These are phyloP conservation scores for Mythimna vitellina DNA, from an alignment of 2,888 invertebrate species.

Conservation along the genomic window DNA sequence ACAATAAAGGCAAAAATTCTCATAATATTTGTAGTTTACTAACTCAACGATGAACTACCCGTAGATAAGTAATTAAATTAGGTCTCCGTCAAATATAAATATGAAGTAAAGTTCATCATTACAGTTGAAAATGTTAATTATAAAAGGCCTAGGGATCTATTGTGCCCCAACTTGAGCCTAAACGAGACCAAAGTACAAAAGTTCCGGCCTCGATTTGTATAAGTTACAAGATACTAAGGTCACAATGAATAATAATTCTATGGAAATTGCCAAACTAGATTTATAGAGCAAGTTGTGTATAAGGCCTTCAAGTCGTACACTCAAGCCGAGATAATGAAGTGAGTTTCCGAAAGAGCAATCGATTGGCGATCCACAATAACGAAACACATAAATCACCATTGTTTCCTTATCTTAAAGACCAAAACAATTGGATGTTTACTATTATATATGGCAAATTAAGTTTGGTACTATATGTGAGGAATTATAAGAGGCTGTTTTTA, in stretches of 20 bases:
- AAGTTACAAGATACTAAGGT: slow-evolving; percentile 45
- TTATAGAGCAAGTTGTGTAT: slow-evolving; percentile 50
- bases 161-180: slow-evolving; percentile 19
- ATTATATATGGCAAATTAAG: slow-evolving; percentile 33
- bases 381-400: slow-evolving; percentile 66
- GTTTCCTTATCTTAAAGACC: slow-evolving; percentile 58
- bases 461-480: slow-evolving; percentile 1
- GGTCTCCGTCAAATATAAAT: not conserved
- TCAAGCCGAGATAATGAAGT: slow-evolving; percentile 50
- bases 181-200: slow-evolving; percentile 40
- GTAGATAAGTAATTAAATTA: not conserved
- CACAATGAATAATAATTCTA: slow-evolving; percentile 57
- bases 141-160: slow-evolving; percentile 14
- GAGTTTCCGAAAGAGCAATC: slow-evolving; percentile 48
- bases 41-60: not conserved
- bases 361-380: slow-evolving; percentile 55
- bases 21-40: not conserved
- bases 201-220: slow-evolving; percentile 30
- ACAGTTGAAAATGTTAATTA: slow-evolving; percentile 8
- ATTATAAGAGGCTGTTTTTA: not conserved
- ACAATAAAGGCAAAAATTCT: not conserved
- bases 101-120: not conserved
- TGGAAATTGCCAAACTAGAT: slow-evolving; percentile 58
- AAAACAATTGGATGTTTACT: slow-evolving; percentile 53
- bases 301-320: slow-evolving; percentile 43